Evolutionary conservation across 1,140 invertebrate genomes (phyloP), one percentile per base, ranked within the genome.

Genomic region (Formica selysi): DNA sequence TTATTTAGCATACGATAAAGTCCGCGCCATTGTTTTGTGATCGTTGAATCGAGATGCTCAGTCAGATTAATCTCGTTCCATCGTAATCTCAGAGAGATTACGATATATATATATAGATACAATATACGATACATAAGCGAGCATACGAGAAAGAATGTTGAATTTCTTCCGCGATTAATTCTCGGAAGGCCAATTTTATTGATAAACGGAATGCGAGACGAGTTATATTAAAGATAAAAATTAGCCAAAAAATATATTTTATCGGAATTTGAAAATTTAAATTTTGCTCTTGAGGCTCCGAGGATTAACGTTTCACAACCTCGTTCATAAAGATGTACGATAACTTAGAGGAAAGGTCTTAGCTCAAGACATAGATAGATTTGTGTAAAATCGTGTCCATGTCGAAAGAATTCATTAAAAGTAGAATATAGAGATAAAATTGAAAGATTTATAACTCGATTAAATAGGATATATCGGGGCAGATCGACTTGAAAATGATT

Each of bases 361-460:
- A 64, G 38, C 22, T 0, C 62, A 32, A 65, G 32, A 54, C 41
- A 48, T 22, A 54, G 51, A 29, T 38, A 68, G 51, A 68, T 68
- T 32, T 80, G 64, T 80, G 78, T 80, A 80, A 80, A 80, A 80
- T 80, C 64, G 78, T 80, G 78, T 32, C 65, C 78, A 80, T 80
- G 78, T 80, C 78, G 78, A 80, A 80, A 22, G 16, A 29, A 41
- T 26, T 57, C 10, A 16, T 80, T 80, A 44, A 51, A 51, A 51
- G 48, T 51, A 51, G 48, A 51, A 51, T 51, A 13, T 51, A 51
- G 48, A 19, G 16, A 6, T 19, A 41, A 57, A 41, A 48, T 6
- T 65, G 44, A 61, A 19, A n/a, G 22, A 44, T 8, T 59, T 32
- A 6, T 73, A 57, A 76, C n/a, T 76, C 38, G 38, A 76, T 1